Evolutionary conservation across 1,140 invertebrate genomes (phyloP), one percentile per base, ranked within the genome.

Genomic region (Sycophila sp.): DNA sequence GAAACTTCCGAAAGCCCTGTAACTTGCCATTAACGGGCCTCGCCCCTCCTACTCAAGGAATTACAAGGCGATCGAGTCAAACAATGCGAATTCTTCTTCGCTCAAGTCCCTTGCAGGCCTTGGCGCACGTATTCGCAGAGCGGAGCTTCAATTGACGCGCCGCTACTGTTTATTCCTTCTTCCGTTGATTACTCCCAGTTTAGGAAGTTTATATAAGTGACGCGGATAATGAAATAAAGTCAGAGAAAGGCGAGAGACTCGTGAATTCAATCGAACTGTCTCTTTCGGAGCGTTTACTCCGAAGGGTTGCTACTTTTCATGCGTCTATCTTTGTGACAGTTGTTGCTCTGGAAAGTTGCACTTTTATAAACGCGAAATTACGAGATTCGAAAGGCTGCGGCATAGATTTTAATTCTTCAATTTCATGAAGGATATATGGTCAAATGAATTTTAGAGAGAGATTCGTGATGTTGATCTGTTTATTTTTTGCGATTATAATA

Each of bases 1-100:
- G 10, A 4, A 64, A 64, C 30, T 64, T 38, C 10, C 5, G 1
- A 2, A 59, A 6, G 4, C 36, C 30, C 36, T 19, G 1, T 15
- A 59, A 26, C 26, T 63, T 47, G 28, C 5, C 40, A 51, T 63
- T 51, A 63, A 49, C 11, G 28, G 45, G 2, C 17, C 6, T n/a
- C 13, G 24, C 5, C 40, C 19, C n/a, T 22, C 28, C 38, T 45
- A 15, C n/a, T 34, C 10, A 17, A 3, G 34, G 22, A 63, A 63
- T 63, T 63, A 63, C 60, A 36, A 51, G 17, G 30, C 45, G 45
- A 63, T 51, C 7, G 47, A 5, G 2, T 19, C 7, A 64, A 64
- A 63, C 30, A 38, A 38, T 51, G 19, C 8, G n/a, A 15, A 26
- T 40, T 8, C 26, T 42, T 28, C 19, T 30, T 28, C 11, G 40